Base-by-base conservation (phyloP, 92 coral and sea anemone genomes). In the Palythoa heliodiscus region DNA sequence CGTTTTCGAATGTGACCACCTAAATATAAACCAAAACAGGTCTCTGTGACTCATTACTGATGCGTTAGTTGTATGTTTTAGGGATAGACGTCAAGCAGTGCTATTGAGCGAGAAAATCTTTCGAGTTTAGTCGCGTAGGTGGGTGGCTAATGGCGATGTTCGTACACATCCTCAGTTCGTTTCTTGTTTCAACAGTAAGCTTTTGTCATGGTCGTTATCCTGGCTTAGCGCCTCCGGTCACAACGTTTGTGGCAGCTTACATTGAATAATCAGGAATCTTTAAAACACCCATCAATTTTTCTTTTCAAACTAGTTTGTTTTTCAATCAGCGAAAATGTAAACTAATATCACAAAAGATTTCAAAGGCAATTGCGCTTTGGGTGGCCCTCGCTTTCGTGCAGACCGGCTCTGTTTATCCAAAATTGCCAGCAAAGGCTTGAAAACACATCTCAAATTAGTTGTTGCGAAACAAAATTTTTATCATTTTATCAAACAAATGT, bases 221-320 rank as follows among this genome's bases (percentile, higher is more conserved):
- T 11, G 43, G 73, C 52, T 20, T 20, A 48, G n/a, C 66, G 84
- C 84, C 84, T 67, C 84, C 74, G 84, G 84, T 80, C 84, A 80
- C 39, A 52, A 39, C 75, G 47, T 67, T 77, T 80, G 75, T 64
- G 11, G 39, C 47, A 64, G 60, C 84, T 80, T 80, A 80, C 84
- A 80, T 80, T 80, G 84, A 80, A n/a, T 66, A 47, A 80, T 80
- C 84, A 66, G 43, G 75, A 80, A 80, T 80, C 84, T 80, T 61
- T 80, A 80, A 80, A 80, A 64, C 84, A 80, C 60, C 74, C 84
- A 67, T 80, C 61, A 80, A 37, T 80, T 66, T 80, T 80, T 58
- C 35, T 79, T 79, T 80, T 80, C 73, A 80, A 66, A 25, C 74
- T 20, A 53, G 25, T 66, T 67, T 66, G 84, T 66, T 80, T 76